Percentiles rank a stretch among this genome's conserved stretches.
Evolutionary conservation across 1,140 invertebrate species (phyloP).

Genomic region (Tetragonula clypearis): DNA sequence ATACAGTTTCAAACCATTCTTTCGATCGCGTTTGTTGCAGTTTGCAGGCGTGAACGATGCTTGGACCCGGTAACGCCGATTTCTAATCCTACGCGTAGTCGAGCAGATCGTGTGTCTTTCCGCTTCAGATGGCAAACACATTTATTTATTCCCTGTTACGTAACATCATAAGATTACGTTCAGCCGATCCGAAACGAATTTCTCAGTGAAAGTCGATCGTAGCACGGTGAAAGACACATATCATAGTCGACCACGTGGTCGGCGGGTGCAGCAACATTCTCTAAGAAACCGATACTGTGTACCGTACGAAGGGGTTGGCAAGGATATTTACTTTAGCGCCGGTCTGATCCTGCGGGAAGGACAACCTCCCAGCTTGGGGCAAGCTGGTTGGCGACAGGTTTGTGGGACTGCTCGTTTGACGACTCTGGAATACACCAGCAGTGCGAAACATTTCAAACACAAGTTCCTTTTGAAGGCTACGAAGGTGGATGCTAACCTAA

Average conservation of each 20-base stretch:
- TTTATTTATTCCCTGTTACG: too few relatives aligned
- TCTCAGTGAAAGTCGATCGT: neutral
- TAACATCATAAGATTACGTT: neutral
- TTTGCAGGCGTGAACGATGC: neutral
- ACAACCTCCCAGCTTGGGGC: constrained; percentile 82
- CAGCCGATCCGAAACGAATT: neutral
- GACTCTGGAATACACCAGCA: constrained; percentile 84
- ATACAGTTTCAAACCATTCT: too few relatives aligned
- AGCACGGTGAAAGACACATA: neutral
- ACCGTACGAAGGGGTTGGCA: constrained; percentile 64
- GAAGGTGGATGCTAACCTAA: constrained; percentile 31
- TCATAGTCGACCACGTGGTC: neutral
- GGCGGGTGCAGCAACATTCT: constrained; percentile 4
- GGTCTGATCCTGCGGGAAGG: constrained; percentile 82
- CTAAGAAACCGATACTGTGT: neutral
- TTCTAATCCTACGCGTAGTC: constrained; percentile 39
- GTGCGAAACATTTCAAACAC: constrained; percentile 68
- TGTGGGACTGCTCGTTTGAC: constrained; percentile 86
- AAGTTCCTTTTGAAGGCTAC: neutral
- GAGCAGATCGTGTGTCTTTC: neutral
- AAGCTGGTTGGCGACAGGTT: constrained; percentile 88
- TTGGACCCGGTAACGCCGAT: constrained; percentile 39
- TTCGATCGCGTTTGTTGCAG: too few relatives aligned
- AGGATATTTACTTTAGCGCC: constrained; percentile 81
- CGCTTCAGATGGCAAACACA: too few relatives aligned